Percentiles rank a stretch among this genome's conserved stretches.
Evolutionary conservation across 1,140 invertebrate genomes (phyloP).

Genomic region (Rhyzopertha dominica): DNA sequence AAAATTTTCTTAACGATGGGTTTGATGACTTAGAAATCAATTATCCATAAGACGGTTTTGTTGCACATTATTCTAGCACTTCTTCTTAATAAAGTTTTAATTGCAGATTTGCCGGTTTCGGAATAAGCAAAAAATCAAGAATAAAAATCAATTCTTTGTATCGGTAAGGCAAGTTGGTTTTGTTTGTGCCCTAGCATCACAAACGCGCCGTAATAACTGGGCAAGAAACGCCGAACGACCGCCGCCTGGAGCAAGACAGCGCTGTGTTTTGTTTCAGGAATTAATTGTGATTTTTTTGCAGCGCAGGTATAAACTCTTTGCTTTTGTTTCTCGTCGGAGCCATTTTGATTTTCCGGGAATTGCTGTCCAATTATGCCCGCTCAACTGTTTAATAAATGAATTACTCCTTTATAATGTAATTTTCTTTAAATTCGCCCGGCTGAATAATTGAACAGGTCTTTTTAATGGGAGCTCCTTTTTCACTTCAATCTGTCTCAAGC

Average conservation of each 20-base stretch:
- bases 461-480: constrained; percentile 11
- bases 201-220: neutral
- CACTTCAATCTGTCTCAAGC: too few species aligned
- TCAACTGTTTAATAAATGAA: constrained; percentile 43
- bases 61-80: too few species aligned
- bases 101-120: too few species aligned
- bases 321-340: constrained; percentile 38
- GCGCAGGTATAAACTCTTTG: constrained; percentile 20
- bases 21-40: too few species aligned
- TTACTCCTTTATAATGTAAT: constrained; percentile 50
- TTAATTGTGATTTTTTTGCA: constrained; percentile 40
- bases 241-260: constrained; percentile 23
- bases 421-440: constrained; percentile 27
- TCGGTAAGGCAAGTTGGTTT: too few species aligned
- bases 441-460: constrained; percentile 26
- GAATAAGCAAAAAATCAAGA: too few species aligned
- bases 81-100: too few species aligned
- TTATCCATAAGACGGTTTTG: too few species aligned
- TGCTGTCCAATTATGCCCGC: constrained; percentile 36
- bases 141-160: too few species aligned
- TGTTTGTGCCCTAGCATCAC: too few species aligned
- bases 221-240: constrained; percentile 19
- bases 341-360: constrained; percentile 43
- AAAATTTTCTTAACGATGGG: too few species aligned
- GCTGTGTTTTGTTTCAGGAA: constrained; percentile 38